Conservation (phyloP, 1,140 invertebrate species). For the Ctenoplectra terminalis region DNA sequence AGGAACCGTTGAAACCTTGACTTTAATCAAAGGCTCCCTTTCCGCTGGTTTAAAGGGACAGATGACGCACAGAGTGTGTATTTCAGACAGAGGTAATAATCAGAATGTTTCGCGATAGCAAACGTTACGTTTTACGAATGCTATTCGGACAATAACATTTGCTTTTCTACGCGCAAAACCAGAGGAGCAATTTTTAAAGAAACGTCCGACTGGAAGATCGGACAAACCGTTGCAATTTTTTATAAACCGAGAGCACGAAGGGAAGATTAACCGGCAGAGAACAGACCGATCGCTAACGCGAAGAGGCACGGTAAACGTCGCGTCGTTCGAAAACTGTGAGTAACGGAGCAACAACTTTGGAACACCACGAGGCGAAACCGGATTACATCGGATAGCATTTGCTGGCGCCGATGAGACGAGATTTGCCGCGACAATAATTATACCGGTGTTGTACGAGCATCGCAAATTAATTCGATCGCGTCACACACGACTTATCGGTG, state of each 20-base stretch:
- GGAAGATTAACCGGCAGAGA: not conserved
- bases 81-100: not conserved
- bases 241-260: not conserved
- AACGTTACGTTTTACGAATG: not conserved
- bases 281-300: not conserved
- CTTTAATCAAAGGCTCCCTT: slow-evolving; percentile 24
- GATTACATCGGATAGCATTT: not conserved
- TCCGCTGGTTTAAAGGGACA: not conserved
- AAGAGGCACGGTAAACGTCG: not conserved
- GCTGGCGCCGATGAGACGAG: not conserved
- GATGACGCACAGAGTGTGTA: not conserved
- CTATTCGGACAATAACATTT: not conserved
- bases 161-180: not conserved
- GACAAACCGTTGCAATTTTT: not conserved
- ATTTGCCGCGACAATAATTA: slow-evolving; percentile 21
- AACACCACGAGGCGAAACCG: not conserved
- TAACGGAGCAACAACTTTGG: not conserved
- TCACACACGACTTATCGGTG: slow-evolving; percentile 49
- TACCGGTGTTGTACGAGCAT: slow-evolving; percentile 5
- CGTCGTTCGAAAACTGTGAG: not conserved
- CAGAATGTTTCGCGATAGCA: not conserved
- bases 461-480: slow-evolving; percentile 46
- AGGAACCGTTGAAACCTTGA: not conserved
- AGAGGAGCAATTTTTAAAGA: not conserved
- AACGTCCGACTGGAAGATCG: not conserved